Base-by-base conservation (phyloP, 2,888 invertebrate species). In the Mythimna impura region DNA sequence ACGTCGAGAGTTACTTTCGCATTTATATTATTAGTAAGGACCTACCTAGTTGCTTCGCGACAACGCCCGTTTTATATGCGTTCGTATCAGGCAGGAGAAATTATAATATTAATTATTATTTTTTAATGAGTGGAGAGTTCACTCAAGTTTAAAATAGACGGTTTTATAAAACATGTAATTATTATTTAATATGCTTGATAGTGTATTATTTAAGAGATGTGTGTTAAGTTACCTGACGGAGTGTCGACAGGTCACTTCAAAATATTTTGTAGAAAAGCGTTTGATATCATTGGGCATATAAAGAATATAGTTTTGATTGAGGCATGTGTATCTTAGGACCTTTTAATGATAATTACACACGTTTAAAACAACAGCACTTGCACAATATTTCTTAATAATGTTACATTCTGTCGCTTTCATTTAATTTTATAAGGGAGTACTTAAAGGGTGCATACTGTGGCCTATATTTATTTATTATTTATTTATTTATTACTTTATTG, bases 1-100 rank as follows among this genome's bases (percentile, higher is more conserved):
- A 52, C 9, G n/a, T 9, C 20, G 8, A 52, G 50, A 52, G 3
- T 52, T 52, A 52, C 50, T 20, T 52, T 52, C 9, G n/a, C 3
- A 52, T 52, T n/a, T 8, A 52, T 47, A 47, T 47, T 47, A 47
- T 47, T 47, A 9, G 9, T 52, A n/a, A 7, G 9, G 3, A 40
- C 5, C 2, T 54, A 50, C 36, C 1, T 30, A 61, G 52, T 30
- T 34, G 25, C 30, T 47, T 70, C 77, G 86, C 34, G 89, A 87
- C 89, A 88, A 87, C 83, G 89, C 70, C 87, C 89, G 84, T 76
- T 85, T 87, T 85, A 87, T 84, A 83, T 74, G 76, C 47, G 65
- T 61, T 55, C 40, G 7, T 79, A 78, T 81, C 78, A 69, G 57
- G 36, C 67, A 58, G 71, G 78, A 83, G 79, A 80, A 65, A 71